These are phyloP conservation scores for Torymus tubicola DNA, from an alignment of 2,888 invertebrate genomes.

Conservation along the genomic window DNA sequence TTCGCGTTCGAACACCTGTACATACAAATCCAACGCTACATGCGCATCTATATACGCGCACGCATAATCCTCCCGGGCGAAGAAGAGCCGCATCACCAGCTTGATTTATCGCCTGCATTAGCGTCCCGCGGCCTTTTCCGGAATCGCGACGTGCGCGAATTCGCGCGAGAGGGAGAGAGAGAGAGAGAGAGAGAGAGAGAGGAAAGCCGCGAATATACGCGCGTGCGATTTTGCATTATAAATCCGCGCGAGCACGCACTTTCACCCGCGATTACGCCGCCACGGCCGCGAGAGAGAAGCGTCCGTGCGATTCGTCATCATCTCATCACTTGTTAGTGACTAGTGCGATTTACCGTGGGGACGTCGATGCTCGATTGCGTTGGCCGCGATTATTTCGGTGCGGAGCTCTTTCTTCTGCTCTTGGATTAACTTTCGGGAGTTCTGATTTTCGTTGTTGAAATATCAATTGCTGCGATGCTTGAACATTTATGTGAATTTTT, in stretches of 20 bases:
- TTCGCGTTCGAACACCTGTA: neutral
- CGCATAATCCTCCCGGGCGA: neutral
- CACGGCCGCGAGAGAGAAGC: neutral
- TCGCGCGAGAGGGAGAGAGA: too few relatives aligned
- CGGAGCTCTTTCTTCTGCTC: too few relatives aligned
- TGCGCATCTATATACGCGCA: neutral
- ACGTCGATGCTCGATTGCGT: too few relatives aligned
- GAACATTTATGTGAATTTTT: too few relatives aligned
- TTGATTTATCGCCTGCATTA: slow-evolving; percentile 52
- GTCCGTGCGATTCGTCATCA: slow-evolving; percentile 48
- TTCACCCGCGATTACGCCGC: slow-evolving; percentile 53
- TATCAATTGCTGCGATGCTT: too few relatives aligned
- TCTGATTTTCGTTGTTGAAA: too few relatives aligned
- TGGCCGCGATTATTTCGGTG: too few relatives aligned
- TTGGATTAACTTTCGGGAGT: too few relatives aligned
- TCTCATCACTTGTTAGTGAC: slow-evolving; percentile 40
- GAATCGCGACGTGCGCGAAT: slow-evolving; percentile 9
- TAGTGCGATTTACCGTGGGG: too few relatives aligned
- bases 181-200: too few relatives aligned
- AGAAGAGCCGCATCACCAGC: neutral
- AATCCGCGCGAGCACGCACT: slow-evolving; percentile 50
- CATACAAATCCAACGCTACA: neutral
- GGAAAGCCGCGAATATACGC: neutral
- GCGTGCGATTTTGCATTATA: slow-evolving; percentile 44
- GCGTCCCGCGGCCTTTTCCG: slow-evolving; percentile 29